Conservation (phyloP, 1,140 invertebrate genomes). For the Megalopta genalis region DNA sequence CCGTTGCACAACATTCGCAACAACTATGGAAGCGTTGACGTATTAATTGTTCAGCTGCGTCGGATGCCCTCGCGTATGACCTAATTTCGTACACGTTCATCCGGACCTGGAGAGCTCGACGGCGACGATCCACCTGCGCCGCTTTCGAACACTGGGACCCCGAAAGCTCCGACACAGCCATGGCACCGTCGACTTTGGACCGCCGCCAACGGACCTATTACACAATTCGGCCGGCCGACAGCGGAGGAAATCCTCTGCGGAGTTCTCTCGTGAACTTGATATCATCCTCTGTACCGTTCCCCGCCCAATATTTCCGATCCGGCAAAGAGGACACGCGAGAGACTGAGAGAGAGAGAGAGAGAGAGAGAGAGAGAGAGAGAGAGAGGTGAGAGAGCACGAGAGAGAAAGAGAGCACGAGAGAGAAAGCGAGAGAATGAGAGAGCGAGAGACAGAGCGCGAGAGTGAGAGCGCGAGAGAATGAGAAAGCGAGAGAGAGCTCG, state of each 20-base stretch:
- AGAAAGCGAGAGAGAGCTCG: no score
- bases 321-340: background rate
- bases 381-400: no score
- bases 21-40: background rate
- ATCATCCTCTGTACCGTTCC: background rate
- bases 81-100: slow-evolving; percentile 62
- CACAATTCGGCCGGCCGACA: slow-evolving; percentile 55
- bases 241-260: slow-evolving; percentile 20
- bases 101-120: slow-evolving; percentile 30
- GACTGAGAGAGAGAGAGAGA: no score
- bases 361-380: no score
- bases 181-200: slow-evolving; percentile 62
- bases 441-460: no score
- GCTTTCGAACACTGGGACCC: slow-evolving; percentile 17
- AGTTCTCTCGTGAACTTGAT: slow-evolving; percentile 41
- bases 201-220: slow-evolving; percentile 60
- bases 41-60: slow-evolving; percentile 32
- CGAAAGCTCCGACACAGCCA: background rate
- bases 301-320: background rate
- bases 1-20: slow-evolving; percentile 12
- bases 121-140: slow-evolving; percentile 34
- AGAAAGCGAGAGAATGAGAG: no score
- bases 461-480: no score
- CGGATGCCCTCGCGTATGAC: slow-evolving; percentile 36
- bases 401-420: no score